Percentiles rank a stretch among this genome's conserved stretches.
These are phyloP conservation scores for Orthonyx spaldingii DNA, from an alignment of 2,113 vertebrate species.

Conservation along the genomic window DNA sequence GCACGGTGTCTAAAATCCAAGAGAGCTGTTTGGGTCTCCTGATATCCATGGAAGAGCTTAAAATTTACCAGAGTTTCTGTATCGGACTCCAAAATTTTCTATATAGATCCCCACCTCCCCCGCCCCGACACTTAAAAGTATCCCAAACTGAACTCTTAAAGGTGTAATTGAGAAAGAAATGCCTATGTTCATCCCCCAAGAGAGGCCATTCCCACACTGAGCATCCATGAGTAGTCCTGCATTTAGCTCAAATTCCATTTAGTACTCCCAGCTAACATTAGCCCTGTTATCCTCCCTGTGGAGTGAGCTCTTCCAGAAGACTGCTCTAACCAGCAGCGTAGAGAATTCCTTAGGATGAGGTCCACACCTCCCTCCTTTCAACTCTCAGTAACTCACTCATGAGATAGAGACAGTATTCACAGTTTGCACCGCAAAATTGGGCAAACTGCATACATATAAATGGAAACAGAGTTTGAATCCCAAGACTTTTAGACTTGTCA, in stretches of 20 bases:
- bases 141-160: neutral
- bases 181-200: neutral
- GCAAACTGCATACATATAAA: neutral
- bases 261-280: neutral
- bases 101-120: neutral
- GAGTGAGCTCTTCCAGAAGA: neutral
- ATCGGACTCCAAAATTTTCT: fast-evolving
- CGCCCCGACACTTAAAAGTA: neutral
- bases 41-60: neutral
- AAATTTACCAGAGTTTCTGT: neutral
- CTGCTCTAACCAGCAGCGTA: neutral
- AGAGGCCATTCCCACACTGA: neutral
- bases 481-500: neutral
- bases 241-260: neutral
- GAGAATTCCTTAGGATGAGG: neutral
- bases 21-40: neutral
- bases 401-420: neutral
- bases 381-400: neutral
- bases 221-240: neutral
- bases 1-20: neutral
- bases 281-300: neutral
- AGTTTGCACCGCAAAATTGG: neutral
- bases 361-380: neutral
- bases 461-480: neutral
- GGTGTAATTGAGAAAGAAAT: neutral